Evolutionary conservation across 2,888 invertebrate genomes (phyloP).

Genomic region (Lepetodrilus schrolli): DNA sequence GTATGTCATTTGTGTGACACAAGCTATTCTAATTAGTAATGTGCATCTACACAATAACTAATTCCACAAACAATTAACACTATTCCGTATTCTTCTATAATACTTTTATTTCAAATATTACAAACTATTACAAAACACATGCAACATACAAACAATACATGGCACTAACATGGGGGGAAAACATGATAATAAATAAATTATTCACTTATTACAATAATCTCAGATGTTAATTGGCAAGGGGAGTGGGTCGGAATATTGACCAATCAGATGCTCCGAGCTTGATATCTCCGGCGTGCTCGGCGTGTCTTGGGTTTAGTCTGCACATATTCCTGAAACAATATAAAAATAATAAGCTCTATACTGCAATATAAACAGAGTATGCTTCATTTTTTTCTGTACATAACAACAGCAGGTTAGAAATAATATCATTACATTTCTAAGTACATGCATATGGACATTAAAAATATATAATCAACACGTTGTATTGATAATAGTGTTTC

Average conservation of each 20-base stretch:
- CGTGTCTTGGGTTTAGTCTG: not conserved
- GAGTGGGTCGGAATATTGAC: not conserved
- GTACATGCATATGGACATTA: too few species aligned
- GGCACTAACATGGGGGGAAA: too few species aligned
- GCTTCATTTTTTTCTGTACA: not conserved
- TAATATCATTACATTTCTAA: too few species aligned
- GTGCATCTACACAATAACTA: too few species aligned
- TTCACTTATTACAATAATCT: conserved; percentile 9
- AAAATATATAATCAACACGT: not conserved
- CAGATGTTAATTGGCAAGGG: not conserved
- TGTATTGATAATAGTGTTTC: not conserved
- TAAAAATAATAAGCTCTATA: not conserved
- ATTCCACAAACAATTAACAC: too few species aligned
- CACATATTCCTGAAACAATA: not conserved
- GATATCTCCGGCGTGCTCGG: not conserved
- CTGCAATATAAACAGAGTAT: not conserved
- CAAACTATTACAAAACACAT: too few species aligned
- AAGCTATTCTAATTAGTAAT: too few species aligned
- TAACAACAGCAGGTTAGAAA: too few species aligned
- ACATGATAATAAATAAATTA: conserved; percentile 16
- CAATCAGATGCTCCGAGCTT: not conserved
- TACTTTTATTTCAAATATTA: too few species aligned
- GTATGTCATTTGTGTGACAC: too few species aligned
- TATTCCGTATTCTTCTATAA: too few species aligned
- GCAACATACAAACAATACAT: too few species aligned